Base-by-base conservation (phyloP, 1,140 invertebrate genomes). In the Cepaea nemoralis region DNA sequence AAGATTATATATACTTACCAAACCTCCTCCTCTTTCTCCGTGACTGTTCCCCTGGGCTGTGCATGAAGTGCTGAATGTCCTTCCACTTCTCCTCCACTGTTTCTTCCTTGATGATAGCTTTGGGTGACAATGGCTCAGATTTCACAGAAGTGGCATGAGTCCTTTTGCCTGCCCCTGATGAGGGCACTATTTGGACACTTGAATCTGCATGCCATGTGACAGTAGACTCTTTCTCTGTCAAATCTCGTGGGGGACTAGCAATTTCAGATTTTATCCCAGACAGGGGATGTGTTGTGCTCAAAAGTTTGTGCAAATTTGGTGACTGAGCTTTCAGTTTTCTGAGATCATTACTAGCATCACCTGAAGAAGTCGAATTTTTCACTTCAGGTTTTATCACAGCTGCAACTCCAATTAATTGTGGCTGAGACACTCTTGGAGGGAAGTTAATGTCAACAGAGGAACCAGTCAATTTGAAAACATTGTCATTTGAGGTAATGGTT, bases 1-100 rank as follows among this genome's bases (percentile, higher is more conserved):
- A n/a, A n/a, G n/a, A n/a, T n/a, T n/a, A n/a, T n/a, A n/a, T 55
- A 10, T 8, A 76, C 84, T 83, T 75, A 87, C 86, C 84, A 83
- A 78, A 81, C 63, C 85, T 74, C 75, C 85, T 77, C 76, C 89
- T 94, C 93, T 92, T 97, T 95, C 91, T 96, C 95, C 87, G 96
- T 94, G 69, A 24, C 14, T 40, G 33, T 77, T 71, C 22, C 42
- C 85, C 94, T 87, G 96, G 96, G 14, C 83, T 80, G 71, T 89
- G 81, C 0, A 89, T 85, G 75, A 88, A 87, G 24, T 90, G 78
- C 69, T 87, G 84, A 50, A 91, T 89, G 67, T 90, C 89, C 77
- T 90, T 87, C 90, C 90, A 91, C 71, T 90, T 90, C 70, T 86
- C 79, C 40, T 90, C 89, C 70, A 87, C 83, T 0, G 81, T 77